These are phyloP conservation scores for Heliconius congener DNA, from an alignment of 1,140 invertebrate species.

Conservation along the genomic window DNA sequence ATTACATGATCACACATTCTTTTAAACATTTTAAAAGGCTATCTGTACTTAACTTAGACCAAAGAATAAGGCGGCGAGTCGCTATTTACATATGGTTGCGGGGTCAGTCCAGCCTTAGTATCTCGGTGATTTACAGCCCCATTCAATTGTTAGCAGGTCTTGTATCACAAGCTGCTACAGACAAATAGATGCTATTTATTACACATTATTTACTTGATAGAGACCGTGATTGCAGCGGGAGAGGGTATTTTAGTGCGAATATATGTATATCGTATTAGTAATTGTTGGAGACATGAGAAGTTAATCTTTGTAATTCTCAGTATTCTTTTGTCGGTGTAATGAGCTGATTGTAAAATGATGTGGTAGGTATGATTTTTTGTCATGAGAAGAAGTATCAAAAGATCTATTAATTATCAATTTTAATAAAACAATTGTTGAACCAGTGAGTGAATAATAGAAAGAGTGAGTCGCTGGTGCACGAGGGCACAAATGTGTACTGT, in stretches of 20 bases:
- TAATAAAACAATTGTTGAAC: too few relatives aligned
- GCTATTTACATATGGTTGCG: slow-evolving; percentile 67
- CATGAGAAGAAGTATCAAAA: too few relatives aligned
- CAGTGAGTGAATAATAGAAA: too few relatives aligned
- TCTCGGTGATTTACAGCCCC: slow-evolving; percentile 73
- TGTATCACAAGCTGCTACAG: slow-evolving; percentile 71
- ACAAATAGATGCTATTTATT: slow-evolving; percentile 50
- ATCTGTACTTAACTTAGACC: slow-evolving; percentile 45
- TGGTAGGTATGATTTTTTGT: too few relatives aligned
- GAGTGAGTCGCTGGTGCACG: too few relatives aligned
- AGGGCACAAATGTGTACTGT: too few relatives aligned
- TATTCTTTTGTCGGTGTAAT: too few relatives aligned
- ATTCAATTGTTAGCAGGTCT: slow-evolving; percentile 74
- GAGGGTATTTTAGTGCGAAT: not conserved
- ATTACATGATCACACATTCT: not conserved
- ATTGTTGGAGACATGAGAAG: not conserved
- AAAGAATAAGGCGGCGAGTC: slow-evolving; percentile 48
- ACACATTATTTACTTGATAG: slow-evolving; percentile 39
- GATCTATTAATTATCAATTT: too few relatives aligned
- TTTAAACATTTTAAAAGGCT: slow-evolving; percentile 10
- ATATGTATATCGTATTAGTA: not conserved
- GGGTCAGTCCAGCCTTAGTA: slow-evolving; percentile 63
- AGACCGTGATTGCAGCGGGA: not conserved
- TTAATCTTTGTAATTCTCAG: not conserved
- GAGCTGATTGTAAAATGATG: too few relatives aligned